Percentiles rank a stretch among this genome's conserved stretches.
These are phyloP conservation scores for Champsocephalus esox DNA, from an alignment of 2,797 vertebrate genomes.

Conservation along the genomic window DNA sequence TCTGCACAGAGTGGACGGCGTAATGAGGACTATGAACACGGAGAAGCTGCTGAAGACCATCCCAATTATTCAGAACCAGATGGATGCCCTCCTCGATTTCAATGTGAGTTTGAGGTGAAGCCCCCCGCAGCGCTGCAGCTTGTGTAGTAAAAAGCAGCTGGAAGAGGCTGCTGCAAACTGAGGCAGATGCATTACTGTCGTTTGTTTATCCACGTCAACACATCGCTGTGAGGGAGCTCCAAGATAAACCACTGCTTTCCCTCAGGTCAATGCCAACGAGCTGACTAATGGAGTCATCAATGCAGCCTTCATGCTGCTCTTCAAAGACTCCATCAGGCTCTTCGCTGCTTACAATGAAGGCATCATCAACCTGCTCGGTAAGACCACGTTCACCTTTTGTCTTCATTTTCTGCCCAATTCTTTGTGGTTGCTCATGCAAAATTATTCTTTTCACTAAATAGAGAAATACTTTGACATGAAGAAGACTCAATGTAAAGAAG, in stretches of 20 bases:
- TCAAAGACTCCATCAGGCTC: constrained; percentile 99
- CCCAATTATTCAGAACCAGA: constrained; percentile 99
- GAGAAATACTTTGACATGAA: constrained; percentile 99
- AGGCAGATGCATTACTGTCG: constrained; percentile 22
- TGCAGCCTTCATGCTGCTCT: constrained; percentile 99
- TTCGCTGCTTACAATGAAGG: constrained; percentile 99
- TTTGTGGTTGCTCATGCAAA: not conserved
- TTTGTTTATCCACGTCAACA: constrained; percentile 35
- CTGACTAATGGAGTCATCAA: constrained; percentile 99
- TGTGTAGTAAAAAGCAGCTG: constrained; percentile 10
- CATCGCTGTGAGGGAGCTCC: constrained; percentile 18
- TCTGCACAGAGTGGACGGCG: constrained; percentile 92
- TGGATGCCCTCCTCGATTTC: constrained; percentile 99
- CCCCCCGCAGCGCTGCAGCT: constrained; percentile 32
- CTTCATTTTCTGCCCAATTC: not conserved
- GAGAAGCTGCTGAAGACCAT: constrained; percentile 99
- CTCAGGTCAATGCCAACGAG: constrained; percentile 98
- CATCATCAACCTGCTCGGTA: constrained; percentile 98
- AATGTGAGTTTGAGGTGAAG: constrained; percentile 90
- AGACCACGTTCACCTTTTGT: constrained; percentile 44
- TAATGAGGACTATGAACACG: constrained; percentile 99
- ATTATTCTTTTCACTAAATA: constrained; percentile 62
- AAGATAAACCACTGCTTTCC: constrained; percentile 62
- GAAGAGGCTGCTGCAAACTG: constrained; percentile 16
- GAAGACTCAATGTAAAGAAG: constrained; percentile 99